A percentile compares a stretch with the other conserved stretches of the same genome.
Conservation (phyloP, 2,888 invertebrate species). For the Macaria liturata region DNA sequence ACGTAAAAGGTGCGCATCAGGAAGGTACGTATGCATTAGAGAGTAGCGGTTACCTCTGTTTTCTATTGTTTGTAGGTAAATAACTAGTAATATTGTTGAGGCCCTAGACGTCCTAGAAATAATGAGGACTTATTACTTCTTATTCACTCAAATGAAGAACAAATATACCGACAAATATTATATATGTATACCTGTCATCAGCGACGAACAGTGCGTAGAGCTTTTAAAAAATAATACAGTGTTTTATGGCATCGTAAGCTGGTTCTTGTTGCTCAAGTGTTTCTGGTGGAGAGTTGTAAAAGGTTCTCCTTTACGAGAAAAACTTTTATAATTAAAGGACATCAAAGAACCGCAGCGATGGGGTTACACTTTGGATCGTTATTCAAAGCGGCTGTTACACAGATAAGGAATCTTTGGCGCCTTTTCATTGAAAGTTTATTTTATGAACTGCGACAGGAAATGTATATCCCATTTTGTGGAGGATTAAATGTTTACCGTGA, state of each 20-base stretch:
- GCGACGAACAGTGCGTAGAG: slow-evolving; percentile 5
- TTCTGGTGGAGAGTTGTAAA: slow-evolving; percentile 51
- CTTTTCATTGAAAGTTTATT: slow-evolving; percentile 71
- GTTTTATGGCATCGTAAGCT: slow-evolving; percentile 42
- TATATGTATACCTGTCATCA: neutral
- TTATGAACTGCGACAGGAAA: slow-evolving; percentile 66
- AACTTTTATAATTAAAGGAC: slow-evolving; percentile 82
- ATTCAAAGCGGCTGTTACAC: slow-evolving; percentile 75
- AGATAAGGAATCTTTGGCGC: slow-evolving; percentile 75
- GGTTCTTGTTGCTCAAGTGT: slow-evolving; percentile 43
- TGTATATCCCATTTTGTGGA: slow-evolving; percentile 44
- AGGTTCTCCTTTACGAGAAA: slow-evolving; percentile 70
- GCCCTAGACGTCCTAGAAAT: too few relatives aligned
- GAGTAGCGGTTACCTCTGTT: too few relatives aligned
- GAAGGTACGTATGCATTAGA: too few relatives aligned
- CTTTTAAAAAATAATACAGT: slow-evolving; percentile 20
- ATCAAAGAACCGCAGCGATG: slow-evolving; percentile 76
- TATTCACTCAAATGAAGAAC: too few relatives aligned
- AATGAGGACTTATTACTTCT: too few relatives aligned
- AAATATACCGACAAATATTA: too few relatives aligned
- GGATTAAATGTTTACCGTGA: too few relatives aligned
- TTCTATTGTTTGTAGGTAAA: too few relatives aligned
- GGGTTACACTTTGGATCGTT: slow-evolving; percentile 79
- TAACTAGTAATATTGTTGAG: too few relatives aligned
- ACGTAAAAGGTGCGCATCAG: neutral